Base-by-base conservation (phyloP, 2,113 vertebrate genomes). In the Albula glossodonta region DNA sequence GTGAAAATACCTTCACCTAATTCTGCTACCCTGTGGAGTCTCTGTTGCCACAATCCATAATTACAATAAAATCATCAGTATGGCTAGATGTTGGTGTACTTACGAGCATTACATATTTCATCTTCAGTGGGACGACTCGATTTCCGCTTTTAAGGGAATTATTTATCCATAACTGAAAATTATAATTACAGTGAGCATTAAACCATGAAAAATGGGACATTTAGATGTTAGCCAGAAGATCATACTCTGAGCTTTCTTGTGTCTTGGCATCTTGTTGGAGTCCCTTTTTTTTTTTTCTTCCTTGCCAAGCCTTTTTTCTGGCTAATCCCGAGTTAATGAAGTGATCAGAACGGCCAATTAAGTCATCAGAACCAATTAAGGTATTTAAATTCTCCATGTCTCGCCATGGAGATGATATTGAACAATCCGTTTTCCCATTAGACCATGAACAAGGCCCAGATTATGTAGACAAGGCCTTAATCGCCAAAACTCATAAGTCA, bases 271-370 rank as follows among this genome's bases (percentile, higher is more conserved):
- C 77, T 79, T 17, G 77, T 7, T 74, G 53, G 78, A 84, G 60
- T 85, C 83, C 83, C 31, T 41, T 41, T 41, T 41, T 41, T 41
- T 51, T 57, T 80, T 60, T 77, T 70, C 41, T 85, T 60, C 77
- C 74, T 53, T 84, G 84, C 51, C 78, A 49, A 51, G 84, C 41
- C 31, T 51, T 80, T 31, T 9, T 80, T 56, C n/a, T 13, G 49
- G 31, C 78, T 85, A 85, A 85, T 85, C 84, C 53, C 57, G 80
- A 56, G 50, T 85, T 85, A 85, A 85, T 85, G 84, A 70, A 80
- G 78, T 85, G 84, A 85, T 85, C 84, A 41, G 77, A 53, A 85
- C 51, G 84, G 78, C 78, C 84, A 81, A 80, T 85, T 85, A 60
- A 85, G 78, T 66, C 48, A 48, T 49, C 22, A 63, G 78, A 85